Conservation (phyloP, 2,797 vertebrate species). For the Darevskia nairensis region DNA sequence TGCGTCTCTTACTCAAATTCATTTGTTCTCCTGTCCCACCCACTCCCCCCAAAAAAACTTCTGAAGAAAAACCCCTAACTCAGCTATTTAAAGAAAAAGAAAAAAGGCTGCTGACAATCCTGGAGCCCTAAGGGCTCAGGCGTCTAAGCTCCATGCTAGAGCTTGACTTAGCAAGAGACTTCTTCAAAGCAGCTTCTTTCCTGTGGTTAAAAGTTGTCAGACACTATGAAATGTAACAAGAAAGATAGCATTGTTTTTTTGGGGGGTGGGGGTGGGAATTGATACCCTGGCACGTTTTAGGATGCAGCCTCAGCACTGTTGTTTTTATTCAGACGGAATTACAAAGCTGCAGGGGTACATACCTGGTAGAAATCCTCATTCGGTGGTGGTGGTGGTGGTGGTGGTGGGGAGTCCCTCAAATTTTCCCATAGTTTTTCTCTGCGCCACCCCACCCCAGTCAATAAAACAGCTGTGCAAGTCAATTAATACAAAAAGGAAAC, state of each 20-base stretch:
- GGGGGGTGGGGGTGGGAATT: background rate
- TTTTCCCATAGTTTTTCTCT: background rate
- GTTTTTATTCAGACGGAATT: constrained; percentile 7
- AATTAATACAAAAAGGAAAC: background rate
- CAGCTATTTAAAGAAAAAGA: constrained; percentile 37
- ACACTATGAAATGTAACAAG: constrained; percentile 56
- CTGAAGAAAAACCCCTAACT: constrained; percentile 66
- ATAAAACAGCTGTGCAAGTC: background rate
- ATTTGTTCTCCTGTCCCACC: background rate
- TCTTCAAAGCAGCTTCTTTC: constrained; percentile 71
- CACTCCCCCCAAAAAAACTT: constrained; percentile 22
- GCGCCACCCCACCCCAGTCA: background rate
- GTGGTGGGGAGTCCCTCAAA: background rate
- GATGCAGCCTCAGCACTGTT: constrained; percentile 58
- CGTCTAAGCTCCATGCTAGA: constrained; percentile 67
- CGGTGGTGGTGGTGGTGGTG: too few species aligned
- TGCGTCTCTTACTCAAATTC: constrained; percentile 27
- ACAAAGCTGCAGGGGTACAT: background rate
- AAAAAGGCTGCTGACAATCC: constrained; percentile 55
- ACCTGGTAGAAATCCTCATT: background rate
- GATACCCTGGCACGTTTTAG: constrained; percentile 59
- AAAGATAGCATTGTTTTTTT: constrained; percentile 72
- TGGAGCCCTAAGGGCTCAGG: constrained; percentile 63
- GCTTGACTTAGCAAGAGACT: constrained; percentile 72
- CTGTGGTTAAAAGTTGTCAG: constrained; percentile 70